Conservation (phyloP, 2,113 vertebrate species). For the Thalassarche chlororhynchos region DNA sequence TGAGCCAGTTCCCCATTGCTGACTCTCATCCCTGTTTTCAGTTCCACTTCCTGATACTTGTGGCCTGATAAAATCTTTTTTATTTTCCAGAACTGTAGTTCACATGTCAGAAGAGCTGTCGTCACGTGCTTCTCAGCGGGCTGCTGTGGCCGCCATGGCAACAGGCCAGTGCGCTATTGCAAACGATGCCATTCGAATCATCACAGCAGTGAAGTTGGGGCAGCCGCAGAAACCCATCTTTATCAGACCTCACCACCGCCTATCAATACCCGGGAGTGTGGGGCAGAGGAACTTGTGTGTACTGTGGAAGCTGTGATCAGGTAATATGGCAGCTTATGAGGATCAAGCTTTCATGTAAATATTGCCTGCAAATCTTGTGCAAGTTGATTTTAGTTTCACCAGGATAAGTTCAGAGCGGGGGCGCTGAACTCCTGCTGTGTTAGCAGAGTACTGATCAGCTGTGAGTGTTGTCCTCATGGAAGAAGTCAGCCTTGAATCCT, state of each 20-base stretch:
- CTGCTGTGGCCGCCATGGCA: slow-evolving; percentile 97
- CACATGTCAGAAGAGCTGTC: slow-evolving; percentile 94
- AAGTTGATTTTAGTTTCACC: not conserved
- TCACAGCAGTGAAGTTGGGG: slow-evolving; percentile 93
- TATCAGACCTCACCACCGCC: slow-evolving; percentile 98
- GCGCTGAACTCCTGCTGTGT: not conserved
- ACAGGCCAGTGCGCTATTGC: slow-evolving; percentile 97
- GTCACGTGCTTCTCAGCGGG: slow-evolving; percentile 98
- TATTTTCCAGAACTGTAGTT: slow-evolving; percentile 92
- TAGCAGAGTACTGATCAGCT: not conserved
- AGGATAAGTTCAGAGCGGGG: not conserved
- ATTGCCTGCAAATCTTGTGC: not conserved
- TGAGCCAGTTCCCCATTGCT: not conserved
- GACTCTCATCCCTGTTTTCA: not conserved
- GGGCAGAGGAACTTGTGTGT: slow-evolving; percentile 96
- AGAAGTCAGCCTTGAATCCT: not conserved
- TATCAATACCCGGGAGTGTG: slow-evolving; percentile 97
- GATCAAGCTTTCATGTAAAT: not conserved
- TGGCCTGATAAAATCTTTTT: not conserved
- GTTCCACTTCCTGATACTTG: not conserved
- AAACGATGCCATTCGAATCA: slow-evolving; percentile 98
- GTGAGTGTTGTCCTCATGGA: not conserved
- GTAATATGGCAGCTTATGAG: slow-evolving; percentile 49
- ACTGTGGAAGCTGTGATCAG: slow-evolving; percentile 98
- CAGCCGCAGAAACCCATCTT: slow-evolving; percentile 90